phyloP scores from a whole-genome alignment of 2,888 invertebrate genomes.

The Mythimna impura region DNA sequence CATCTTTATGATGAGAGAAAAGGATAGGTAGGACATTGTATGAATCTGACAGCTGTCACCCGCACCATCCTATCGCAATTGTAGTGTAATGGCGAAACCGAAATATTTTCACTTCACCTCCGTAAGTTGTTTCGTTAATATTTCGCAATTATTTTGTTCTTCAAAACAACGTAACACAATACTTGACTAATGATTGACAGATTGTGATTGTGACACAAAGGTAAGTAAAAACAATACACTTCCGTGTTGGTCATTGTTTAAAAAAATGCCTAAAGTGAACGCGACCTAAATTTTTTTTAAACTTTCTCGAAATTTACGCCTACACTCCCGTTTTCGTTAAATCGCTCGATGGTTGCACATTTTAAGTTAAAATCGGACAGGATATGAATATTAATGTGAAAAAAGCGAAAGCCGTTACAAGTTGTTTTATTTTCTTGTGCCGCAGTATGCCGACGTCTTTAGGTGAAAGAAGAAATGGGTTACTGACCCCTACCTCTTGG shows the following conservation, averaged over 20 bases:
- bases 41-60: no score
- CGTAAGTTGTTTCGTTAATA: slow-evolving; percentile 18
- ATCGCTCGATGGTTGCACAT: slow-evolving; percentile 36
- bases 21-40: no score
- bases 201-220: slow-evolving; percentile 26
- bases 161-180: slow-evolving; percentile 8
- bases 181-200: slow-evolving; percentile 22
- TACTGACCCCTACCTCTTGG: slow-evolving; percentile 65
- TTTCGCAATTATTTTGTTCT: slow-evolving; percentile 13
- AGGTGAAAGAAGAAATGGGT: slow-evolving; percentile 85
- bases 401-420: slow-evolving; percentile 75
- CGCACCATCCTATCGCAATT: no score
- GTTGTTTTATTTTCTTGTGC: slow-evolving; percentile 40
- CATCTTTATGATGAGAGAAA: no score
- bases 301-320: slow-evolving; percentile 56
- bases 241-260: slow-evolving; percentile 24
- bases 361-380: slow-evolving; percentile 69
- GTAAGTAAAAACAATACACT: slow-evolving; percentile 35
- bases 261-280: slow-evolving; percentile 26
- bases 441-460: slow-evolving; percentile 62
- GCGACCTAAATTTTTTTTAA: slow-evolving; percentile 38
- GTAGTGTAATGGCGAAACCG: not conserved
- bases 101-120: not conserved
- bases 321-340: slow-evolving; percentile 57
- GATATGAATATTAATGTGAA: slow-evolving; percentile 75